A percentile compares a stretch with the other conserved stretches of the same genome.
These are phyloP conservation scores for Trachelipus rathkii DNA, from an alignment of 1,140 invertebrate species.

Conservation along the genomic window DNA sequence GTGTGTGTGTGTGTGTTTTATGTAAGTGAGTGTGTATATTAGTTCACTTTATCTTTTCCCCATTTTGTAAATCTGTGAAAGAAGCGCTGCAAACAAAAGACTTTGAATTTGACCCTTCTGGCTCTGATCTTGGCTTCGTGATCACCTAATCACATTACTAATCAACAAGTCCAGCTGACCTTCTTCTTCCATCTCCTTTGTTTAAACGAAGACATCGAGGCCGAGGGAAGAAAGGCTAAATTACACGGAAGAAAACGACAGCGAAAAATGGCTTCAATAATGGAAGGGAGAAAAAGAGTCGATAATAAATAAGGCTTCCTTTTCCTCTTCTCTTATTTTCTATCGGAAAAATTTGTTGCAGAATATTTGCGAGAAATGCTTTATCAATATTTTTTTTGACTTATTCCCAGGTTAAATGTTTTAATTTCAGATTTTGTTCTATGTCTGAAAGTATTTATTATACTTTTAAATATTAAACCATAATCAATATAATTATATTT, in stretches of 20 bases:
- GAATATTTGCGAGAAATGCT: no score
- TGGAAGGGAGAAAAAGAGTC: background rate
- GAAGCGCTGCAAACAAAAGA: background rate
- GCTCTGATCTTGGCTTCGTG: background rate
- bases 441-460: no score
- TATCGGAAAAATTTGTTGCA: no score
- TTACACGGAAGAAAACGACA: background rate
- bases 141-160: slow-evolving; percentile 13
- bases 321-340: no score
- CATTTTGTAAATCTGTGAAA: no score
- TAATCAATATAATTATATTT: no score
- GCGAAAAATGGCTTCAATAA: background rate
- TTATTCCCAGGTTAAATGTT: no score
- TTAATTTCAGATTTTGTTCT: no score
- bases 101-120: background rate
- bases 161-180: slow-evolving; percentile 11
- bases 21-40: background rate
- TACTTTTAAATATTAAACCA: no score
- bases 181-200: slow-evolving; percentile 8
- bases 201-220: background rate
- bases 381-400: no score
- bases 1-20: no score
- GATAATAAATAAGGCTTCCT: no score
- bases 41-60: background rate
- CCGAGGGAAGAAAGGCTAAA: background rate